These are phyloP conservation scores for Boloria selene DNA, from an alignment of 2,888 invertebrate species.

Conservation along the genomic window DNA sequence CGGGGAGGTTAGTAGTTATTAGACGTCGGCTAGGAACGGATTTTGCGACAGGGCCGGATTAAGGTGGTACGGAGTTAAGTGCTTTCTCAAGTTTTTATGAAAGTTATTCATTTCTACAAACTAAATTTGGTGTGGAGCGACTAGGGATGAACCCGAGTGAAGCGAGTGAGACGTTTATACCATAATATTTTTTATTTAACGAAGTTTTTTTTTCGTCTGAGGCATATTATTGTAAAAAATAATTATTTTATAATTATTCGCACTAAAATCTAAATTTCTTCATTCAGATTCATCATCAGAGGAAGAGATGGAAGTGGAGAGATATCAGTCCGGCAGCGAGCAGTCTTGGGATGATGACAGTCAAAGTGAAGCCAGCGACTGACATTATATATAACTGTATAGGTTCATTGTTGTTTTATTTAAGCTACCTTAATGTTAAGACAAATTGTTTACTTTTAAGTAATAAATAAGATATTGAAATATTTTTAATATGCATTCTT, in stretches of 20 bases:
- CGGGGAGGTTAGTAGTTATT: no score
- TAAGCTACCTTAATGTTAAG: not conserved
- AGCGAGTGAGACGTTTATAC: no score
- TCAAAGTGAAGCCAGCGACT: slow-evolving; percentile 8
- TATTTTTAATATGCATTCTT: no score
- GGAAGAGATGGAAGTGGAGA: slow-evolving; percentile 63
- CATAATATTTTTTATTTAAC: no score
- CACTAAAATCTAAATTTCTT: not conserved
- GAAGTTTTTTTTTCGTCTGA: no score
- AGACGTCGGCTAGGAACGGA: no score
- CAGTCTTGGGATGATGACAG: slow-evolving; percentile 54
- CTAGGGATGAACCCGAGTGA: no score
- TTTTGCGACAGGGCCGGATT: no score
- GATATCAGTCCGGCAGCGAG: slow-evolving; percentile 61
- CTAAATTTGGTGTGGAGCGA: no score
- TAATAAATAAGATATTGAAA: not conserved
- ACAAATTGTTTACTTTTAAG: not conserved
- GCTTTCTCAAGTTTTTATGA: no score
- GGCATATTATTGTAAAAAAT: not conserved
- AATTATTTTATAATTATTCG: not conserved
- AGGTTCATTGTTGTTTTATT: slow-evolving; percentile 11
- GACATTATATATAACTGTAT: slow-evolving; percentile 4
- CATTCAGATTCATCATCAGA: slow-evolving; percentile 68
- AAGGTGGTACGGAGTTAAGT: no score
- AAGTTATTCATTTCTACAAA: no score